Percentiles rank a stretch among this genome's conserved stretches.
These are phyloP conservation scores for Drosophila incognita DNA, from an alignment of 2,888 invertebrate species.

Conservation along the genomic window DNA sequence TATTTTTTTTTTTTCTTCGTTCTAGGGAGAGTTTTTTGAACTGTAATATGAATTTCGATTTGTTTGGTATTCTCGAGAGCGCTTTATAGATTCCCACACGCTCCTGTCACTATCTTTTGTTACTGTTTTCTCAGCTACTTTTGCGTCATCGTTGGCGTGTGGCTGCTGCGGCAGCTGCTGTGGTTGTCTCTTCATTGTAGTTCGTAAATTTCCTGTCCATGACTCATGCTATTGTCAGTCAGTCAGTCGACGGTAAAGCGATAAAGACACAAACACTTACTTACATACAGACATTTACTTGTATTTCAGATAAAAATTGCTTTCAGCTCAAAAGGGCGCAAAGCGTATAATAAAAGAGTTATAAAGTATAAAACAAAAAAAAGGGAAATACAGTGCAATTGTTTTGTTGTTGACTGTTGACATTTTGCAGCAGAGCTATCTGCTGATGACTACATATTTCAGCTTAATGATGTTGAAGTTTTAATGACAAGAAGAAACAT, in stretches of 20 bases:
- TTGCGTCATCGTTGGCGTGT: constrained; percentile 49
- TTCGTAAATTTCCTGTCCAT: constrained; percentile 73
- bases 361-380: constrained; percentile 28
- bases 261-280: constrained; percentile 63
- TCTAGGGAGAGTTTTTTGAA: constrained; percentile 5
- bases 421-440: constrained; percentile 30
- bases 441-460: constrained; percentile 37
- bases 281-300: constrained; percentile 3
- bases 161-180: constrained; percentile 34
- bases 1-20: background rate
- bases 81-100: constrained; percentile 27
- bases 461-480: constrained; percentile 23
- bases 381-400: constrained; percentile 38
- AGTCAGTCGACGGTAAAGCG: constrained; percentile 50
- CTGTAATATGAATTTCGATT: constrained; percentile 11
- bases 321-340: constrained; percentile 41
- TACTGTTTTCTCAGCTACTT: constrained; percentile 42
- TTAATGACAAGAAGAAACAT: constrained; percentile 14
- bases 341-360: constrained; percentile 16
- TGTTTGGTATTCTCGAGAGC: constrained; percentile 22
- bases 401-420: constrained; percentile 26
- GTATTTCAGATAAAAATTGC: constrained; percentile 56
- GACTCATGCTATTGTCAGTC: constrained; percentile 60
- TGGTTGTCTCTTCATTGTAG: constrained; percentile 52
- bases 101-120: constrained; percentile 27